These are phyloP conservation scores for Macquaria ambigua DNA, from an alignment of 2,113 vertebrate species.

Conservation along the genomic window DNA sequence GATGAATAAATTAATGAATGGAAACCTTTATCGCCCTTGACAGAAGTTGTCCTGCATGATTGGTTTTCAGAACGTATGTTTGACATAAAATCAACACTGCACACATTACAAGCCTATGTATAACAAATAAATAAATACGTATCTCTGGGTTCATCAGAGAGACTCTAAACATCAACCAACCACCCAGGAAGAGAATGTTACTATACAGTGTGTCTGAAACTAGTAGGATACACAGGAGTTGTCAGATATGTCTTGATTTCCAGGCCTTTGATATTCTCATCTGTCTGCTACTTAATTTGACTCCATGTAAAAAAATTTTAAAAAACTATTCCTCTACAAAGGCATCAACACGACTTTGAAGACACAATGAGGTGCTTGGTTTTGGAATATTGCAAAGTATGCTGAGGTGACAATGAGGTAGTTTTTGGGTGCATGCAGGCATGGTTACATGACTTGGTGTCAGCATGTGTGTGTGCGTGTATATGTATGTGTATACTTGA, in stretches of 20 bases:
- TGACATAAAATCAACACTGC: not conserved
- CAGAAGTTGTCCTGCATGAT: not conserved
- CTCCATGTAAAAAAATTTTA: not conserved
- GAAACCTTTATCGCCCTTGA: no score
- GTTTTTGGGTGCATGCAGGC: slow-evolving; percentile 4
- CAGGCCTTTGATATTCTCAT: slow-evolving; percentile 7
- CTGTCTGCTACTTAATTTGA: slow-evolving; percentile 21
- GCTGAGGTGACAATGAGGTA: slow-evolving; percentile 36
- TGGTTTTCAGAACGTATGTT: not conserved
- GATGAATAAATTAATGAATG: no score
- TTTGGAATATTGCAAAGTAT: slow-evolving; percentile 19
- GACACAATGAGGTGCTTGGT: slow-evolving; percentile 33
- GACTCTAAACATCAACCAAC: not conserved
- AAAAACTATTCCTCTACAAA: not conserved
- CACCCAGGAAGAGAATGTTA: not conserved
- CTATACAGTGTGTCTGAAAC: not conserved
- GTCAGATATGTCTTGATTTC: not conserved
- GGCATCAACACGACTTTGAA: slow-evolving; percentile 11
- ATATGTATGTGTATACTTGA: slow-evolving; percentile 5
- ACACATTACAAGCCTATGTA: not conserved
- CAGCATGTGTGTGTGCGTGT: slow-evolving; percentile 1
- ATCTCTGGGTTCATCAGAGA: not conserved
- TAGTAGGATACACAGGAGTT: not conserved
- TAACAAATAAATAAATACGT: not conserved
- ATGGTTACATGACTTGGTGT: slow-evolving; percentile 36